Percentiles rank a stretch among this genome's conserved stretches.
These are phyloP conservation scores for Pseudomyrmex gracilis DNA, from an alignment of 1,140 invertebrate species.

Conservation along the genomic window DNA sequence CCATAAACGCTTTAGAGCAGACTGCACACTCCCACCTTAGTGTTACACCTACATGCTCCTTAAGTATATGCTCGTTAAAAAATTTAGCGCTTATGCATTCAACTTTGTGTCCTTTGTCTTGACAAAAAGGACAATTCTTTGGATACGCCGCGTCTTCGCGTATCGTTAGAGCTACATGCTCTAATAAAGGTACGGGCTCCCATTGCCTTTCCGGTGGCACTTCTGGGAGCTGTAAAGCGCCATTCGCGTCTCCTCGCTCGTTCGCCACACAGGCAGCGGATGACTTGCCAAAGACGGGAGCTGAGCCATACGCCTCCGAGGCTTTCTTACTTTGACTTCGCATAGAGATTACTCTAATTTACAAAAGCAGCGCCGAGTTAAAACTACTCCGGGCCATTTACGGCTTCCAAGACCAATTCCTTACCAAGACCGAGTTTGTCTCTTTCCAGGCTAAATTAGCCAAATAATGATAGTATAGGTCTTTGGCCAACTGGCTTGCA, in stretches of 20 bases:
- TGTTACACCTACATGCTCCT: rapidly evolving
- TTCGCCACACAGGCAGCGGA: constrained; percentile 7
- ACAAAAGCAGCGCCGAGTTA: not conserved
- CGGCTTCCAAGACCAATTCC: too few relatives aligned
- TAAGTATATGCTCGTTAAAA: not conserved
- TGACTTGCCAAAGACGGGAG: not conserved
- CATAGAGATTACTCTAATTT: not conserved
- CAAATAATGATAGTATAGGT: too few relatives aligned
- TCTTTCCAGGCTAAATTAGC: too few relatives aligned
- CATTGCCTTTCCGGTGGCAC: not conserved
- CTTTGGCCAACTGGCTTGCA: too few relatives aligned
- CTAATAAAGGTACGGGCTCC: not conserved
- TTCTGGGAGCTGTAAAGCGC: not conserved
- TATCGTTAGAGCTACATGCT: not conserved
- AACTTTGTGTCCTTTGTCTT: rapidly evolving
- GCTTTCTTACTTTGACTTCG: not conserved
- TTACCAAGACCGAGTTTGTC: too few relatives aligned
- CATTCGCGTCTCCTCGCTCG: not conserved
- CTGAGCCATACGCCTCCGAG: not conserved
- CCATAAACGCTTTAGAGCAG: not conserved
- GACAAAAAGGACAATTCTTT: not conserved
- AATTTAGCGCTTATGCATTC: not conserved
- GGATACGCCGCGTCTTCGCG: not conserved
- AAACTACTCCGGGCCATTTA: not conserved
- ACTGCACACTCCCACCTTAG: not conserved